Base-by-base conservation (phyloP, 2,113 vertebrate genomes). In the Callopanchax toddi region DNA sequence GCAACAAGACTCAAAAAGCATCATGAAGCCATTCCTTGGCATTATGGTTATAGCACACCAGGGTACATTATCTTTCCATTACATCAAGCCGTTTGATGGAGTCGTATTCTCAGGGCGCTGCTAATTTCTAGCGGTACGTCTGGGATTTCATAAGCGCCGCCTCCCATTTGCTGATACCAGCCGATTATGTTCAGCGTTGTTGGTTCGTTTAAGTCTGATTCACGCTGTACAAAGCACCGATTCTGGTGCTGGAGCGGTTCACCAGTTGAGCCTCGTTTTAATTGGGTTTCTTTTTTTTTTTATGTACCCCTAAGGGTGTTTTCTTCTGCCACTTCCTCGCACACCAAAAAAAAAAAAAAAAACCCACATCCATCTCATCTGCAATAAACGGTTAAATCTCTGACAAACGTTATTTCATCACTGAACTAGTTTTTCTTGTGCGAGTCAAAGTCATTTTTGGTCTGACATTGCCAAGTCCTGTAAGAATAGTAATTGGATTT, bases 401-500 rank as follows among this genome's bases (percentile, higher is more conserved):
- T 50, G 70, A 74, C 61, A 64, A 70, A 67, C 13, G 45, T 73
- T 74, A 39, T 74, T 75, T 71, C 68, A 44, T 54, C 16, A 5
- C 63, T 81, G 79, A 79, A 79, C 82, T 82, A 69, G 40, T 78
- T 87, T 86, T 67, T 60, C 62, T 45, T 53, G 37, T 68, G 70
- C 40, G 65, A 78, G 60, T 78, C 74, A 71, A 71, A 84, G 78
- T 70, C 66, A 70, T 83, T 83, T 81, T 76, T 74, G 76, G 74
- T 60, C 67, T 82, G 76, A 87, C 79, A 80, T 67, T 82, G 76
- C 61, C 69, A 70, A 73, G 76, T 86, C 86, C 77, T 88, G 79
- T 74, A 84, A 86, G 69, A 78, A 81, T 52, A 72, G 76, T 90
- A 88, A 88, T 90, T 90, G 85, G 85, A 90, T 89, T 89, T 87